A percentile compares a stretch with the other conserved stretches of the same genome.
These are phyloP conservation scores for Gymnogyps californianus DNA, from an alignment of 2,113 vertebrate species.

Conservation along the genomic window DNA sequence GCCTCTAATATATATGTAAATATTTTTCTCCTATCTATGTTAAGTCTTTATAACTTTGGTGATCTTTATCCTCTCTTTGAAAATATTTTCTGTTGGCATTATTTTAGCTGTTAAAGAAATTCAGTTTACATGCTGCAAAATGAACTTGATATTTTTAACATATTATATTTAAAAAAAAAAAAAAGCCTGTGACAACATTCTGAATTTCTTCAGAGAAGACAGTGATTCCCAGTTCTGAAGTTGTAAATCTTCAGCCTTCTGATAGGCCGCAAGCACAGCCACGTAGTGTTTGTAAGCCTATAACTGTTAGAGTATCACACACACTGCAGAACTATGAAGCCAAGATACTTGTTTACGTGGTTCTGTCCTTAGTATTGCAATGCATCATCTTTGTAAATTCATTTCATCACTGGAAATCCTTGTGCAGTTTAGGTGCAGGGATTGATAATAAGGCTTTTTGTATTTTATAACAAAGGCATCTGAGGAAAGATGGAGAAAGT, in stretches of 20 bases:
- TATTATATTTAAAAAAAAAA: neutral
- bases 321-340: neutral
- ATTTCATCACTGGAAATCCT: constrained; percentile 8
- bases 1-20: neutral
- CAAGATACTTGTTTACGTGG: neutral
- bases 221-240: neutral
- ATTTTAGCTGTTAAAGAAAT: neutral
- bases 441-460: constrained; percentile 36
- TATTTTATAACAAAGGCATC: constrained; percentile 45
- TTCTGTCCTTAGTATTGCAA: neutral
- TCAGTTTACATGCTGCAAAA: neutral
- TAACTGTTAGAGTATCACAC: neutral
- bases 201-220: neutral
- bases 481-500: constrained; percentile 35
- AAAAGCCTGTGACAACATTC: neutral
- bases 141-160: neutral
- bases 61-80: neutral
- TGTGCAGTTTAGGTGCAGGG: neutral
- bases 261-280: neutral
- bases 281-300: neutral
- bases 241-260: neutral
- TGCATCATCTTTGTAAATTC: neutral
- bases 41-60: neutral
- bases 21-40: neutral
- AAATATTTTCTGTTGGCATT: neutral